Evolutionary conservation across 1,140 invertebrate genomes (phyloP), one percentile per base, ranked within the genome.

Genomic region (Venustaconcha ellipsiformis): DNA sequence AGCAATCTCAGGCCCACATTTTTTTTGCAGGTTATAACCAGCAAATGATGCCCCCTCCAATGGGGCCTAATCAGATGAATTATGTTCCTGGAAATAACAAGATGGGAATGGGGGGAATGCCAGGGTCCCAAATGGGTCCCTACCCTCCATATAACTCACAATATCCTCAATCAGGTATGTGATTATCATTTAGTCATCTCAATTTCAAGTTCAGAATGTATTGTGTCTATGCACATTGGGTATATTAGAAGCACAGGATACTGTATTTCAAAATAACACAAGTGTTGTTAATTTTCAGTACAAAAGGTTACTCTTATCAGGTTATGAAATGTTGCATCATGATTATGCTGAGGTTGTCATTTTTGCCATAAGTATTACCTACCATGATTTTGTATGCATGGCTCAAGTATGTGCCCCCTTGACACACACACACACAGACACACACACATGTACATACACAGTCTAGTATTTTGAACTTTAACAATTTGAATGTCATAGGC

Each of bases 1-100:
- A 48, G 37, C 37, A 48, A 48, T 48, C 37, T 48, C 37, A 48
- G 37, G 37, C 37, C 37, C 37, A 48, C 37, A 48, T 59, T 78
- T 17, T 23, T n/a, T 56, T 85, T 78, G 17, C 89, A 89, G 91
- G 91, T 81, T 93, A 92, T 88, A 93, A 92, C 84, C 92, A 92
- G 83, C 92, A 92, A 76, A 92, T 93, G 89, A 92, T 92, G 85
- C 92, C 93, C 74, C 92, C 93, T 48, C 88, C 89, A 48, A 87
- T 88, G 78, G 87, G 86, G 57, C 83, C 82, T 13, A 85, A 84
- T 78, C 87, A 87, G 74, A 85, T 86, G 82, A 80, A 79, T 48
- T 86, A 81, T 75, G 78, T 79, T 89, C 85, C 87, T 80, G 92
- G 92, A 78, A 93, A 93, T 86, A 91, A 92, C 87, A 76, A 91